Evolutionary conservation across 1,140 invertebrate genomes (phyloP), one percentile per base, ranked within the genome.

Genomic region (Drosophila willistoni): DNA sequence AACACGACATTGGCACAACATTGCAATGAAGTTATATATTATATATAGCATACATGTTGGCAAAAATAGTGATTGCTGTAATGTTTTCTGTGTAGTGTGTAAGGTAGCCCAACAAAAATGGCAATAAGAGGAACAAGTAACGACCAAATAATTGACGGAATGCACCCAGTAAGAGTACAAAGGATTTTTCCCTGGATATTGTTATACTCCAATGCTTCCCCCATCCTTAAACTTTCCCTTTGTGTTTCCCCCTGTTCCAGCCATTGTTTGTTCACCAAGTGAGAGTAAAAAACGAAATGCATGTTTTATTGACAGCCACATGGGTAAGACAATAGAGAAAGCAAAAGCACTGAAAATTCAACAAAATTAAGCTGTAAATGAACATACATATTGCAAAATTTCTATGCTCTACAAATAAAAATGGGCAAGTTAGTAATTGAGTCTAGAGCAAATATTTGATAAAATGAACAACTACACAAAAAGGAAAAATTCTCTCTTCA

Each of bases 91-190:
- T 22, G 17, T 22, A 22, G 17, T 12, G 14, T 22, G 25, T 29
- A 13, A 62, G 63, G 72, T 55, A 64, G 62, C 68, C 41, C 2
- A 51, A 10, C 10, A 56, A 33, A 59, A 51, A 73, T 7, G 69
- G 75, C 68, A 74, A 68, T 69, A 85, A 71, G 84, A 73, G 44
- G 44, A 74, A 77, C 66, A 79, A 66, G 84, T 72, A 84, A 81
- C 84, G 66, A 71, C 69, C 84, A 84, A 89, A 84, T 87, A 87
- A 87, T 89, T 89, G 44, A 19, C 9, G 84, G 84, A 80, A 80
- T 82, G 66, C 67, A 73, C 44, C 44, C 57, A 39, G 44, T 68
- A 65, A 51, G 7, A 51, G 17, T 47, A 89, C 83, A 86, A 86
- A 83, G 83, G 80, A 79, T 89, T 25, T 67, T 55, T 54, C 64